These are phyloP conservation scores for Hydropsyche tenuis DNA, from an alignment of 1,140 invertebrate genomes.

Conservation along the genomic window DNA sequence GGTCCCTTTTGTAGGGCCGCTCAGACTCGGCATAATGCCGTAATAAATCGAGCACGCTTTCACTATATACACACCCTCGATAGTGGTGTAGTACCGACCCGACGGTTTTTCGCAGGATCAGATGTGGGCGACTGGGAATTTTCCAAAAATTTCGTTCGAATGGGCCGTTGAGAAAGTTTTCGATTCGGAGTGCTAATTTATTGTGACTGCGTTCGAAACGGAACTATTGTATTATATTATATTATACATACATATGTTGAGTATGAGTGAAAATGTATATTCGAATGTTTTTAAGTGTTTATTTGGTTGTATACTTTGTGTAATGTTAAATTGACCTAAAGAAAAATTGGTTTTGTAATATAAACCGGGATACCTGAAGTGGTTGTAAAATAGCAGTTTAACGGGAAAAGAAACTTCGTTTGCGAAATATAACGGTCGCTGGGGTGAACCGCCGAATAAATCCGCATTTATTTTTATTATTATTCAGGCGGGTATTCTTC, in stretches of 20 bases:
- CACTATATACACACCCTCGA: not conserved
- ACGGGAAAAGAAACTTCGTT: conserved; percentile 17
- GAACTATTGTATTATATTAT: too few species aligned
- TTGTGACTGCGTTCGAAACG: too few species aligned
- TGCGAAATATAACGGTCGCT: not conserved
- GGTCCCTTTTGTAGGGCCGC: conserved; percentile 11
- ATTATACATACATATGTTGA: too few species aligned
- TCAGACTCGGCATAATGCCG: conserved; percentile 33
- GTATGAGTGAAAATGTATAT: not conserved
- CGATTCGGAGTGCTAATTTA: not conserved
- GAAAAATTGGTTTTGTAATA: not conserved
- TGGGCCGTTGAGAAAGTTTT: conserved; percentile 26
- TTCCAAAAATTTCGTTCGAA: not conserved
- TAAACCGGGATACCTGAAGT: not conserved
- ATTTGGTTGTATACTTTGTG: too few species aligned
- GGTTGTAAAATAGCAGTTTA: conserved; percentile 4
- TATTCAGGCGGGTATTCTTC: conserved; percentile 8
- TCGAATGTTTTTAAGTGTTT: not conserved
- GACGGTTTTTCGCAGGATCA: conserved; percentile 4
- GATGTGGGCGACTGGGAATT: not conserved
- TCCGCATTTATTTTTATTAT: conserved; percentile 36
- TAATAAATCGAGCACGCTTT: conserved; percentile 37
- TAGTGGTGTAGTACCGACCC: not conserved
- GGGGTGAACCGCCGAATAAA: conserved; percentile 26
- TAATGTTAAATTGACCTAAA: too few species aligned